A percentile compares a stretch with the other conserved stretches of the same genome.
Conservation (phyloP, 1,140 invertebrate species). For the Apis dorsata region DNA sequence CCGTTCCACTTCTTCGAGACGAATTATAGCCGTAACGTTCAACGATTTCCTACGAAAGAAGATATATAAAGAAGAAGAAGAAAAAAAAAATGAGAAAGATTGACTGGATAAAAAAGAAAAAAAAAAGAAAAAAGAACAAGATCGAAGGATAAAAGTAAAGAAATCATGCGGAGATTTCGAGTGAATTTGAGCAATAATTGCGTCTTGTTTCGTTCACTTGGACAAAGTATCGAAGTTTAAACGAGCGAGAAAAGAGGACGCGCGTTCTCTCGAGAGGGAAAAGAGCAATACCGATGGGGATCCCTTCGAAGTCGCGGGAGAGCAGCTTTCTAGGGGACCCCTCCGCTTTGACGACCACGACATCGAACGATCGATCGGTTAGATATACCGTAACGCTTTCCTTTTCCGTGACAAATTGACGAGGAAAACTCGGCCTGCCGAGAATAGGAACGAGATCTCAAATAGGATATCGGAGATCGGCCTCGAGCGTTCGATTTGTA, state of each 20-base stretch:
- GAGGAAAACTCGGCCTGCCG: conserved; percentile 29
- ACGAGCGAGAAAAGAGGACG: background rate
- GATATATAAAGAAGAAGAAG: background rate
- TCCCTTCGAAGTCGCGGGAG: background rate
- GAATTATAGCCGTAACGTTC: background rate
- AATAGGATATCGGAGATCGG: conserved; percentile 26
- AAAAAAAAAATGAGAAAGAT: background rate
- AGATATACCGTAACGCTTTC: conserved; percentile 44
- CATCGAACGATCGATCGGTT: conserved; percentile 12
- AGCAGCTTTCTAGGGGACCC: conserved; percentile 4
- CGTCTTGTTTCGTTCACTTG: background rate
- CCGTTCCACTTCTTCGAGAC: background rate
- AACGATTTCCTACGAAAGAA: background rate
- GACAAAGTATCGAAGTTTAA: conserved; percentile 5
- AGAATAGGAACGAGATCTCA: conserved; percentile 34
- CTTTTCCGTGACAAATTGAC: conserved; percentile 47
- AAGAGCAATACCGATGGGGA: background rate
- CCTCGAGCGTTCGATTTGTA: conserved; percentile 5
- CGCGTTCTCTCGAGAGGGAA: background rate
- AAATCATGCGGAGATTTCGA: too few species aligned
- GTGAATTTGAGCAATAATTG: background rate
- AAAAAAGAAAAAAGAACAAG: background rate
- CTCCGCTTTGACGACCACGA: conserved; percentile 1
- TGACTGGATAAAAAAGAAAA: background rate
- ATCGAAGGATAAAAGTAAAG: background rate